Conservation (phyloP, 2,113 vertebrate genomes). For the Colaptes auratus region DNA sequence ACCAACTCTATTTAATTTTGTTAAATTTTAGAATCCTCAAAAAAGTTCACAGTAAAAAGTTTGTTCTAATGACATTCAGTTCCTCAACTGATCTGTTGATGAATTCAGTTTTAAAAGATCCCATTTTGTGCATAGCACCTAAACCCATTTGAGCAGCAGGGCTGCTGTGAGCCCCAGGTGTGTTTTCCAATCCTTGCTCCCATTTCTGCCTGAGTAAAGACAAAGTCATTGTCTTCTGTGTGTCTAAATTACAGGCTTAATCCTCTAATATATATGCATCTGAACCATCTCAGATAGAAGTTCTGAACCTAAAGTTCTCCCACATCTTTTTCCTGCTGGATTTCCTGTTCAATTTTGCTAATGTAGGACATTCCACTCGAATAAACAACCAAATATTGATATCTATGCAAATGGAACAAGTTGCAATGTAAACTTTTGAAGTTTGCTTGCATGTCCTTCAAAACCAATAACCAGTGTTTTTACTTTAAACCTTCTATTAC, state of each 20-base stretch:
- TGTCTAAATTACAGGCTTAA: neutral
- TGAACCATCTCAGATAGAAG: neutral
- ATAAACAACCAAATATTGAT: neutral
- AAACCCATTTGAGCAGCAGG: neutral
- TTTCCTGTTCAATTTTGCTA: neutral
- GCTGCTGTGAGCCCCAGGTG: neutral
- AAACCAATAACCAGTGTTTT: neutral
- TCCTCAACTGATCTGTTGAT: neutral
- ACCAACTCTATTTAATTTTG: neutral
- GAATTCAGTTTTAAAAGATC: neutral
- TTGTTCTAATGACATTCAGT: neutral
- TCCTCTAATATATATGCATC: neutral
- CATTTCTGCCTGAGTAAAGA: neutral
- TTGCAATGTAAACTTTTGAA: neutral
- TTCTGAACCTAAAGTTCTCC: neutral
- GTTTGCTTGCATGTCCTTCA: neutral
- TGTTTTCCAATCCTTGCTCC: neutral
- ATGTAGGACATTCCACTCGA: neutral
- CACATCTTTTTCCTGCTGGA: neutral
- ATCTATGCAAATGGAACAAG: neutral
- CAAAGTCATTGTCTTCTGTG: neutral
- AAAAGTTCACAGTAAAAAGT: neutral
- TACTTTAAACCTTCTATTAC: conserved; percentile 14
- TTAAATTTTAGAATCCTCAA: neutral
- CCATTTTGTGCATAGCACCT: neutral